phyloP scores from a whole-genome alignment of 2,113 vertebrate species.

The Maccullochella peelii region DNA sequence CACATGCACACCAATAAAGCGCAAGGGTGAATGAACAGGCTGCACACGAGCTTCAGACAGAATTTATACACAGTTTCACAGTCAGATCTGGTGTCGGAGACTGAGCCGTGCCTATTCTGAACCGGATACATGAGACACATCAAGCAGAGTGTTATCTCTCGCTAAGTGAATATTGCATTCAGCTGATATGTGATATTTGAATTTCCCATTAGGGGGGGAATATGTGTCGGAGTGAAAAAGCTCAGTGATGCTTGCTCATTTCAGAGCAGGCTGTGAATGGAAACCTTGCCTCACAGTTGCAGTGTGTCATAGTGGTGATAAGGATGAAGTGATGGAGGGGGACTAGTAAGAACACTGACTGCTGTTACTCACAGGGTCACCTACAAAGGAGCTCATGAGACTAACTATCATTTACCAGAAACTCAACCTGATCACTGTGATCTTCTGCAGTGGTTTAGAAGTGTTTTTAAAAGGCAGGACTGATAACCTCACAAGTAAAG shows the following conservation, averaged over 20 bases:
- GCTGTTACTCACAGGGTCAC: conserved; percentile 72
- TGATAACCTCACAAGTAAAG: conserved; percentile 39
- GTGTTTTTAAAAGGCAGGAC: conserved; percentile 38
- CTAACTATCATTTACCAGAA: conserved; percentile 61
- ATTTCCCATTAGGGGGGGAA: conserved; percentile 75
- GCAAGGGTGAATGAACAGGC: conserved; percentile 51
- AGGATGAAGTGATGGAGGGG: conserved; percentile 69
- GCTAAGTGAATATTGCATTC: conserved; percentile 81
- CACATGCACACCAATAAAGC: conserved; percentile 64
- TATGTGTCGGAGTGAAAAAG: conserved; percentile 62
- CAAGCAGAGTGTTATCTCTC: conserved; percentile 71
- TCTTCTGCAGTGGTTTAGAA: conserved; percentile 40
- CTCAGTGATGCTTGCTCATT: conserved; percentile 66
- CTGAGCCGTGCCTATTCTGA: conserved; percentile 57
- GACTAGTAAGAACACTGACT: conserved; percentile 50
- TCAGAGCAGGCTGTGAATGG: conserved; percentile 61
- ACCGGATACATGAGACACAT: conserved; percentile 72
- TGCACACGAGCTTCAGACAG: conserved; percentile 38
- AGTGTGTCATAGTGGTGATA: conserved; percentile 70
- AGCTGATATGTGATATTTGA: conserved; percentile 81
- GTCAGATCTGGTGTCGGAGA: conserved; percentile 66
- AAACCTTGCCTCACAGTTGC: conserved; percentile 58
- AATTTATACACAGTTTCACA: conserved; percentile 68
- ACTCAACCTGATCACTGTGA: conserved; percentile 55
- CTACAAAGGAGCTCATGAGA: conserved; percentile 54